A percentile compares a stretch with the other conserved stretches of the same genome.
These are phyloP conservation scores for Misgurnus mizolepis DNA, from an alignment of 2,113 vertebrate genomes.

Conservation along the genomic window DNA sequence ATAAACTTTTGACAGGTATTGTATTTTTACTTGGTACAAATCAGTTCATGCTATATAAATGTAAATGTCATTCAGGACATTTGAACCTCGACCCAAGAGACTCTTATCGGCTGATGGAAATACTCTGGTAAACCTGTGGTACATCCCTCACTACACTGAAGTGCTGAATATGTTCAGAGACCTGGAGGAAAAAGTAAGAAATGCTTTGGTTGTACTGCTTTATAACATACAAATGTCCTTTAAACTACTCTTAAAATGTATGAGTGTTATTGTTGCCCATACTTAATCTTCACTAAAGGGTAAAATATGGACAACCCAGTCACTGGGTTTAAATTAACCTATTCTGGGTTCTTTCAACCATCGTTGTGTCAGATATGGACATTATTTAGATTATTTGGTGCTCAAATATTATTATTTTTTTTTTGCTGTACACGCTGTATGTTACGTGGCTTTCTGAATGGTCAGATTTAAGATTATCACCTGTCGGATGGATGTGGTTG, in stretches of 20 bases:
- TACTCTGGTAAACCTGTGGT: slow-evolving; percentile 75
- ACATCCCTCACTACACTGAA: slow-evolving; percentile 71
- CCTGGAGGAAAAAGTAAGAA: slow-evolving; percentile 71
- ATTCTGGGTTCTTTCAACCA: too few relatives aligned
- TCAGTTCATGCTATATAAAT: not conserved
- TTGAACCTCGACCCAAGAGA: slow-evolving; percentile 48
- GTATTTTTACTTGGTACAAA: too few relatives aligned
- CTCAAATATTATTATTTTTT: not conserved
- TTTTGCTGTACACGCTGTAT: not conserved
- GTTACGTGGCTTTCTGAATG: not conserved
- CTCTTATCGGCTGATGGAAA: slow-evolving; percentile 71
- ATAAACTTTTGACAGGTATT: not conserved
- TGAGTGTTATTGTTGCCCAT: too few relatives aligned
- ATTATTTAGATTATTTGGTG: too few relatives aligned
- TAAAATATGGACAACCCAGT: too few relatives aligned
- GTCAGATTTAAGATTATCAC: too few relatives aligned
- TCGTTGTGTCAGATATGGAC: too few relatives aligned
- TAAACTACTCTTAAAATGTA: too few relatives aligned
- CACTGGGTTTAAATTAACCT: too few relatives aligned
- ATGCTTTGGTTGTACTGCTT: not conserved
- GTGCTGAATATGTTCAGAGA: slow-evolving; percentile 75
- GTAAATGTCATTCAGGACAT: slow-evolving; percentile 60
- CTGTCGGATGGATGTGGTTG: not conserved
- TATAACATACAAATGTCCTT: too few relatives aligned
- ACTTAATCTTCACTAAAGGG: too few relatives aligned